Conservation (phyloP, 2,797 vertebrate species). For the Oryzias sinensis region DNA sequence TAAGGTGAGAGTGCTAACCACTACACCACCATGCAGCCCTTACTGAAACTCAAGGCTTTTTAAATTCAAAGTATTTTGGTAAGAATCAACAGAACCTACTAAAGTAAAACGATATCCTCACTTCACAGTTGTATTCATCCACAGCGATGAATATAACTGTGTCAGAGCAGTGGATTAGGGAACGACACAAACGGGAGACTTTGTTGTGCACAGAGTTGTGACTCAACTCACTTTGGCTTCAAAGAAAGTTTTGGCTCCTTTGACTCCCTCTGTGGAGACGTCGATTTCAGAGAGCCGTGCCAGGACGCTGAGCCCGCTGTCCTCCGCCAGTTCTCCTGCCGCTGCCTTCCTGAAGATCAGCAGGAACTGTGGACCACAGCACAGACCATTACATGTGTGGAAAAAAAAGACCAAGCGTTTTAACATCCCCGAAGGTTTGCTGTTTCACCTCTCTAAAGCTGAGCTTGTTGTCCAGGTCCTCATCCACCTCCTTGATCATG, state of each 20-base stretch:
- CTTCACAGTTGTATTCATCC: too few relatives aligned
- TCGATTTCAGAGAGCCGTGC: conserved; percentile 92
- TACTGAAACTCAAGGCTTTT: too few relatives aligned
- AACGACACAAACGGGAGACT: not conserved
- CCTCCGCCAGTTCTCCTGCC: conserved; percentile 88
- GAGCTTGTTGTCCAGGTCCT: conserved; percentile 92
- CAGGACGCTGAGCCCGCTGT: conserved; percentile 86
- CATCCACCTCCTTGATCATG: conserved; percentile 97
- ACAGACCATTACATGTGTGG: not conserved
- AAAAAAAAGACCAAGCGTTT: not conserved
- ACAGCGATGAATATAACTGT: too few relatives aligned
- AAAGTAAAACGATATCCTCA: too few relatives aligned
- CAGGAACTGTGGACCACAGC: conserved; percentile 81
- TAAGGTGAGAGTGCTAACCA: too few relatives aligned
- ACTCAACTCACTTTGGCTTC: conserved; percentile 88
- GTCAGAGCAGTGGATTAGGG: too few relatives aligned
- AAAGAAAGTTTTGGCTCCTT: conserved; percentile 93
- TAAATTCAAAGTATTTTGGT: too few relatives aligned
- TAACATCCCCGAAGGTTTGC: not conserved
- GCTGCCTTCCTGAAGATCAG: conserved; percentile 95
- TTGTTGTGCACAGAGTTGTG: not conserved
- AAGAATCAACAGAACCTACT: too few relatives aligned
- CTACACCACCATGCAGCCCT: too few relatives aligned
- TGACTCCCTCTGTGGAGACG: conserved; percentile 91
- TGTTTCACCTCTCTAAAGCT: conserved; percentile 89